Evolutionary conservation across 2,797 vertebrate species (phyloP).

Genomic region (Muscicapa comitata): DNA sequence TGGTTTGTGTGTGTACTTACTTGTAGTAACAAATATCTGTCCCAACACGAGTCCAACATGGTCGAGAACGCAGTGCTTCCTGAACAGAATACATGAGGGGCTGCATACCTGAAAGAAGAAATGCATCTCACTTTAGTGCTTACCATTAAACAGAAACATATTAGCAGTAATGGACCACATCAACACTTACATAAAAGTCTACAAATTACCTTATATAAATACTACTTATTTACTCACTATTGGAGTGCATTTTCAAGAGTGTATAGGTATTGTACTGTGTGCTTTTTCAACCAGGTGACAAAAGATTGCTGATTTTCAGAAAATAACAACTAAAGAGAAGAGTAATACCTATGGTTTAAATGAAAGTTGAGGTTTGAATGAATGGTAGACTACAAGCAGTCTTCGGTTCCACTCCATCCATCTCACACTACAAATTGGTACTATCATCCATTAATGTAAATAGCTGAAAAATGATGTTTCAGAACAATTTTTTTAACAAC

Average conservation of each 20-base stretch:
- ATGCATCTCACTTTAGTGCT: background rate
- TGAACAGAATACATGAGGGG: slow-evolving; percentile 97
- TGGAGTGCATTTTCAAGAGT: background rate
- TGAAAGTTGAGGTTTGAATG: background rate
- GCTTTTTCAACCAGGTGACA: background rate
- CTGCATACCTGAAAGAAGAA: slow-evolving; percentile 88
- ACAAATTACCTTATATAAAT: background rate
- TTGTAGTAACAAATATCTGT: slow-evolving; percentile 98
- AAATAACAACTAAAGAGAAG: background rate
- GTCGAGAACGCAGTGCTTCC: slow-evolving; percentile 89
- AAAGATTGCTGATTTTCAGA: background rate
- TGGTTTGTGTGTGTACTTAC: slow-evolving; percentile 75
- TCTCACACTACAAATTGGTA: background rate
- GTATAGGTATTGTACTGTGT: background rate
- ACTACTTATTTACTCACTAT: background rate
- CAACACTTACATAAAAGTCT: background rate
- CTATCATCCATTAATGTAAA: background rate
- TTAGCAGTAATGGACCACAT: background rate
- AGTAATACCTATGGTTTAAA: background rate
- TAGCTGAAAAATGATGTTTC: background rate
- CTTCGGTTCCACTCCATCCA: background rate
- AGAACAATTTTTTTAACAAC: background rate
- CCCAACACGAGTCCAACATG: slow-evolving; percentile 90
- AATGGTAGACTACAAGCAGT: background rate
- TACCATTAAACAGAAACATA: background rate